Percentiles rank a stretch among this genome's conserved stretches.
These are phyloP conservation scores for Pristionchus exspectatus DNA, from an alignment of 2,888 invertebrate genomes.

Conservation along the genomic window DNA sequence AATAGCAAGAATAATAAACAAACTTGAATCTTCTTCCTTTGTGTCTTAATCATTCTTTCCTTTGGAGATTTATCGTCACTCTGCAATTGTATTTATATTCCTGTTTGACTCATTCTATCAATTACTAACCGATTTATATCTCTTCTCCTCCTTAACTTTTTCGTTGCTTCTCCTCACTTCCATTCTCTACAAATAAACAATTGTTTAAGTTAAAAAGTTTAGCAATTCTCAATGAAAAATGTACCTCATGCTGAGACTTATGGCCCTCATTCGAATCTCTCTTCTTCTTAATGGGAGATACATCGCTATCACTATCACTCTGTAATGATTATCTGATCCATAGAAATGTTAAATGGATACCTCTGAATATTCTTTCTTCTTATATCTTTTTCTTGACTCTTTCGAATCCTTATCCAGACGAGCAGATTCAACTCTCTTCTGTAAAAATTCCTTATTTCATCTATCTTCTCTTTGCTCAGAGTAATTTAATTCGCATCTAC, in stretches of 20 bases:
- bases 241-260: background rate
- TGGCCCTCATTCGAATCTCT: background rate
- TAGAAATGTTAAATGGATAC: background rate
- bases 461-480: background rate
- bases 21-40: background rate
- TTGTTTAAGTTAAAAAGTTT: background rate
- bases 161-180: background rate
- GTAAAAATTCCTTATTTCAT: background rate
- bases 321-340: background rate
- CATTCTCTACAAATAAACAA: background rate
- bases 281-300: conserved; percentile 6
- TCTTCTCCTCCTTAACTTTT: background rate
- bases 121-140: background rate
- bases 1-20: background rate
- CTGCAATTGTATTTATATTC: background rate
- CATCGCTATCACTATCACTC: background rate
- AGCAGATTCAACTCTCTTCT: background rate
- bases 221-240: background rate
- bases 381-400: background rate
- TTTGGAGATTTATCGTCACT: background rate
- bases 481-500: background rate
- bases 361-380: background rate
- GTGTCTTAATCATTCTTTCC: background rate
- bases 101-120: background rate
- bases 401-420: background rate